These are phyloP conservation scores for Orthosia gracilis DNA, from an alignment of 2,888 invertebrate genomes.

Conservation along the genomic window DNA sequence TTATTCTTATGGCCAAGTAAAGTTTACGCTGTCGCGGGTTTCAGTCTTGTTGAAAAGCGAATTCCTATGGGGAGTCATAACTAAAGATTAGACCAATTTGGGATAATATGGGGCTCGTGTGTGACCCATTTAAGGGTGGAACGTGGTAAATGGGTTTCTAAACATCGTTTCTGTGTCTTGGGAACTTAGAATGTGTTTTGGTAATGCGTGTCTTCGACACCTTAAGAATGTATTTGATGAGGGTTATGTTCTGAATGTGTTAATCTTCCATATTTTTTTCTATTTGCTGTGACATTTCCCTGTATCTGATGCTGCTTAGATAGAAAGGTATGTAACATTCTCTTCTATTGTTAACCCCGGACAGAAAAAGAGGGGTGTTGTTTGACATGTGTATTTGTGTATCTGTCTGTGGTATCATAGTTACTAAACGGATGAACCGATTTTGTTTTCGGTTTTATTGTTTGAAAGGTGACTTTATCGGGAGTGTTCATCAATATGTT, in stretches of 20 bases:
- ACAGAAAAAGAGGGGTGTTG: too few species aligned
- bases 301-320: too few species aligned
- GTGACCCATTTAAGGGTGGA: constrained; percentile 78
- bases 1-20: constrained; percentile 61
- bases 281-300: neutral
- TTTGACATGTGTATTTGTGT: too few species aligned
- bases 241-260: constrained; percentile 11
- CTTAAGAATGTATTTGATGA: constrained; percentile 2
- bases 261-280: neutral
- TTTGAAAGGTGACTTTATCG: too few species aligned
- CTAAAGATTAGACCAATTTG: constrained; percentile 85
- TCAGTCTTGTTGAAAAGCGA: constrained; percentile 72
- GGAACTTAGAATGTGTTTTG: constrained; percentile 64
- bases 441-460: too few species aligned
- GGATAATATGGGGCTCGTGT: constrained; percentile 78
- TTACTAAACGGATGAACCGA: too few species aligned
- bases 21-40: constrained; percentile 59
- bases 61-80: constrained; percentile 77
- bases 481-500: too few species aligned
- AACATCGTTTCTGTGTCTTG: constrained; percentile 75
- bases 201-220: constrained; percentile 51
- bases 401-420: too few species aligned
- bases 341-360: too few species aligned
- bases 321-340: too few species aligned
- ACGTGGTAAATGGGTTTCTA: constrained; percentile 81